These are phyloP conservation scores for Gnathonemus echidnorhynchus DNA, from an alignment of 2,113 vertebrate genomes.

Conservation along the genomic window DNA sequence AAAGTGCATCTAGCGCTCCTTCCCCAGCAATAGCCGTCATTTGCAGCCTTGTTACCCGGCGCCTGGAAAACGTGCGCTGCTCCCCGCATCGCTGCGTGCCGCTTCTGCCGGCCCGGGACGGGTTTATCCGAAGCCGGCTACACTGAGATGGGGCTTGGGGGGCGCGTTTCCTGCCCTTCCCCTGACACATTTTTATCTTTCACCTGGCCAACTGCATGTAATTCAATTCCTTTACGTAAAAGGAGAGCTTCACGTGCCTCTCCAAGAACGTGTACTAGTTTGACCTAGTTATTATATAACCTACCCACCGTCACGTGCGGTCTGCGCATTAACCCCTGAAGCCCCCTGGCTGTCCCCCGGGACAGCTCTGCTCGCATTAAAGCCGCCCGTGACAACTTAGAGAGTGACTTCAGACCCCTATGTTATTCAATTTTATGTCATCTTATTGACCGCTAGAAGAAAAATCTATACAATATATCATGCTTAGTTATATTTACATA, in stretches of 20 bases:
- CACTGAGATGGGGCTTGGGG: too few species aligned
- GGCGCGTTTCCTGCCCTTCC: fast-evolving
- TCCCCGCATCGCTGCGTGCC: neutral
- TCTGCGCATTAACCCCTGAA: slow-evolving; percentile 40
- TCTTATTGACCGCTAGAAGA: neutral
- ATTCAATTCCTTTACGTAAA: slow-evolving; percentile 58
- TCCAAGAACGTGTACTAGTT: slow-evolving; percentile 43
- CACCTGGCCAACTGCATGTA: slow-evolving; percentile 41
- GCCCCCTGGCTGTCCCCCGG: neutral
- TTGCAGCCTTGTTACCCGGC: neutral
- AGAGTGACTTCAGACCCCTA: neutral
- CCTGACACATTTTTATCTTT: slow-evolving; percentile 32
- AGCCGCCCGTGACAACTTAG: neutral
- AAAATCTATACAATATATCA: neutral
- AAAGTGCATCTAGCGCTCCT: neutral
- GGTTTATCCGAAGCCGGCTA: neutral
- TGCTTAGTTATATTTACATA: neutral
- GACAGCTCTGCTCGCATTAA: neutral
- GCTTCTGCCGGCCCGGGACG: neutral
- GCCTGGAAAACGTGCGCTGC: neutral
- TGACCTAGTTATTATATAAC: slow-evolving; percentile 62
- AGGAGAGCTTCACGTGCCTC: slow-evolving; percentile 49
- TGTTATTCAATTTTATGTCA: neutral
- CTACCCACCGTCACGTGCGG: slow-evolving; percentile 39
- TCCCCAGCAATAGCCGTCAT: neutral